Base-by-base conservation (phyloP, 1,140 invertebrate genomes). In the Atta cephalotes region DNA sequence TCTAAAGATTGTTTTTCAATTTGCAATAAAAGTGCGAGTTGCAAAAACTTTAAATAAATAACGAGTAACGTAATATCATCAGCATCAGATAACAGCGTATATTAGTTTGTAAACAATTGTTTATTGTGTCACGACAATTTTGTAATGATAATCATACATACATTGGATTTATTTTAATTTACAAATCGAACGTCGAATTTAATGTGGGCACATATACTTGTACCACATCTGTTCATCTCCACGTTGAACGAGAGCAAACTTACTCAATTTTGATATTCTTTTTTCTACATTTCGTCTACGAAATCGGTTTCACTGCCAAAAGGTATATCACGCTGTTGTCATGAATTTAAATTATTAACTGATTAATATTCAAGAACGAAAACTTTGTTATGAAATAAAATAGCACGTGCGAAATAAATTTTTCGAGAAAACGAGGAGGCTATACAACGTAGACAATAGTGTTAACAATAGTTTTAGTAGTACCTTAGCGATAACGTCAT, bases 381-480 rank as follows among this genome's bases (percentile, higher is more conserved):
- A 53, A 45, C 25, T 35, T 86, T 87, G 31, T 70, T 68, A 60
- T 16, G 25, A 16, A 78, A 28, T 71, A 49, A 79, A 85, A 85
- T 70, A 35, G 62, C 2, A 66, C n/a, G 14, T 16, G 25, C 18
- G 9, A 21, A 79, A 45, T 0, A 3, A 56, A 56, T 31, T 76
- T 88, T 82, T 62, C 35, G 63, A 62, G 51, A 85, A 53, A 70
- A 88, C 66, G 84, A 21, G 21, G 85, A 91, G 90, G 84, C 89
- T 91, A 91, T 91, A 86, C 66, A 70, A 53, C 49, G 68, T 81
- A 91, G 87, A 91, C 86, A 90, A 92, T 92, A 92, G 91, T 90
- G 85, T 92, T 91, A 91, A 91, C 74, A 72, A 68, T 66, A 66
- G n/a, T 68, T 51, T 88, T 77, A 68, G 56, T 77, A 68, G 60